A percentile compares a stretch with the other conserved stretches of the same genome.
phyloP scores from a whole-genome alignment of 2,797 vertebrate genomes.

The Pipistrellus pygmaeus region DNA sequence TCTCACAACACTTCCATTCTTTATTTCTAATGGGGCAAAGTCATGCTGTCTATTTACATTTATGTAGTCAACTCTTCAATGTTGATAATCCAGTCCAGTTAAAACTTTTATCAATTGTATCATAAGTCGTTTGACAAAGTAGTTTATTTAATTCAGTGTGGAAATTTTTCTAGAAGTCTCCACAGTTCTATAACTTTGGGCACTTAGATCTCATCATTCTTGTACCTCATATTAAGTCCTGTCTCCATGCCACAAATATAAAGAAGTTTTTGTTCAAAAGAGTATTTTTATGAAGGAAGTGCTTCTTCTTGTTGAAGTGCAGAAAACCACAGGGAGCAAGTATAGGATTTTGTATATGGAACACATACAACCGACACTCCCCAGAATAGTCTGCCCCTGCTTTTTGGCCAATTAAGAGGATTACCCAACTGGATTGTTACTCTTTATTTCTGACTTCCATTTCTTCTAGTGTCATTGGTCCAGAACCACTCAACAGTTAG shows the following conservation, averaged over 20 bases:
- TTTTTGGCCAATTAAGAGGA: conserved; percentile 21
- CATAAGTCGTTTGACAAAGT: not conserved
- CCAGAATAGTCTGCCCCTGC: not conserved
- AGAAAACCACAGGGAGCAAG: not conserved
- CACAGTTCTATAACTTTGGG: not conserved
- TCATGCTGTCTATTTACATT: not conserved
- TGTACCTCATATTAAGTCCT: not conserved
- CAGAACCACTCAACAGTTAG: not conserved
- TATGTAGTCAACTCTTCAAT: not conserved
- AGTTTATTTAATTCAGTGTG: not conserved
- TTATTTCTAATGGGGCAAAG: not conserved
- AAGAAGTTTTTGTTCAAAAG: not conserved
- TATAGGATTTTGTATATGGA: not conserved
- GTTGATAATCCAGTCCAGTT: not conserved
- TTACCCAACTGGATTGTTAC: not conserved
- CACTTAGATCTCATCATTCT: conserved; percentile 45
- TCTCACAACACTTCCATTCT: not conserved
- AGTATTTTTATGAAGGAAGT: conserved; percentile 12
- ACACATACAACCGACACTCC: not conserved
- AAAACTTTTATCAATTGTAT: conserved; percentile 45
- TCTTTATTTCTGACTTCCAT: not conserved
- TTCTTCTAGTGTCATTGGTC: not conserved
- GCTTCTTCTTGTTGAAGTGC: not conserved
- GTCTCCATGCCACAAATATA: not conserved
- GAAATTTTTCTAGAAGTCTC: not conserved